Evolutionary conservation across 2,888 invertebrate genomes (phyloP), one percentile per base, ranked within the genome.

Genomic region (Crocallis elinguaria): DNA sequence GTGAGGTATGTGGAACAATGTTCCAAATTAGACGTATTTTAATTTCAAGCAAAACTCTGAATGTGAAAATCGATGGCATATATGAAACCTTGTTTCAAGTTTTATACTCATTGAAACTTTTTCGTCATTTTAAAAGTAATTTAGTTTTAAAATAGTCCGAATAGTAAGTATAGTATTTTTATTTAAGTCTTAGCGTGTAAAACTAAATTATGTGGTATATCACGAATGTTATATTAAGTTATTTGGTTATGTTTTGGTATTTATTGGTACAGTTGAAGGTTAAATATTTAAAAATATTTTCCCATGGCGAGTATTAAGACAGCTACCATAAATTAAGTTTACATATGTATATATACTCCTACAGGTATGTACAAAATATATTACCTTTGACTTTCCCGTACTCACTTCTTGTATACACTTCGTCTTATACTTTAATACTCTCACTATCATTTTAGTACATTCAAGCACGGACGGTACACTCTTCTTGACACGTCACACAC

Each of bases 381-480:
- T 23, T n/a, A n/a, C n/a, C n/a, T n/a, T n/a, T n/a, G n/a, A n/a
- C n/a, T n/a, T n/a, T n/a, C n/a, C n/a, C n/a, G n/a, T n/a, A n/a
- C n/a, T n/a, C n/a, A n/a, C n/a, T n/a, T n/a, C n/a, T n/a, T n/a
- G n/a, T n/a, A n/a, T n/a, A n/a, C n/a, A n/a, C n/a, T n/a, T n/a
- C n/a, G n/a, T n/a, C n/a, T n/a, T 19, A 19, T 19, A 43, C 27
- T 23, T 8, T 7, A 8, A 46, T 33, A 35, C 48, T 41, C 37
- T 43, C 54, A 49, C 29, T 5, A 11, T 11, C 2, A 30, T 43
- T 29, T 17, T 37, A 44, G 9, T 37, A 38, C 21, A 58, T 44
- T 66, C 58, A 67, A 60, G 63, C 69, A 56, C 69, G 75, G 73
- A 77, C 73, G 76, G 75, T 64, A 67, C 63, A 60, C 69, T 66